Conservation (phyloP, 2,888 invertebrate species). For the Caenorhabditis sp. region DNA sequence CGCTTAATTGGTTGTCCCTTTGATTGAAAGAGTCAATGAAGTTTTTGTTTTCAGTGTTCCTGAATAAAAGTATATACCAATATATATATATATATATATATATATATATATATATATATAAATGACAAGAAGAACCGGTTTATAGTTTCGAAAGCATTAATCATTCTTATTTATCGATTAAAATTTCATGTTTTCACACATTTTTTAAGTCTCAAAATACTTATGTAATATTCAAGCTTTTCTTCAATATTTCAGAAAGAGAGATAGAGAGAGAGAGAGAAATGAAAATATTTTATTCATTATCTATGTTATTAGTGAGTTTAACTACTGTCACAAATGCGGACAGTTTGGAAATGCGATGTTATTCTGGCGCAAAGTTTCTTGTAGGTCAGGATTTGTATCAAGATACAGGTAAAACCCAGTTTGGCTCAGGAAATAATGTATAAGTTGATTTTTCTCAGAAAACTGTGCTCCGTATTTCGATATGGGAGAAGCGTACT, state of each 20-base stretch:
- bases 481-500: constrained; percentile 51
- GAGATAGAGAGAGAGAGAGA: too few species aligned
- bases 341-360: constrained; percentile 31
- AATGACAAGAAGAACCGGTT: background rate
- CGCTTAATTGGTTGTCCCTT: constrained; percentile 4
- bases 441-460: constrained; percentile 8
- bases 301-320: background rate
- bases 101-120: too few species aligned
- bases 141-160: background rate
- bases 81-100: too few species aligned
- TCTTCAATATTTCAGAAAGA: background rate
- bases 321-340: background rate
- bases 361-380: constrained; percentile 49
- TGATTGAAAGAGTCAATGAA: too few species aligned
- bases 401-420: constrained; percentile 42
- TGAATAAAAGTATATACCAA: too few species aligned
- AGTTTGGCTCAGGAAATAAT: background rate
- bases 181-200: background rate
- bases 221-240: background rate
- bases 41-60: too few species aligned
- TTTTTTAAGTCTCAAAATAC: background rate
- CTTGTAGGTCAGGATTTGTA: constrained; percentile 43
- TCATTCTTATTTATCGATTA: background rate
- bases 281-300: too few species aligned
- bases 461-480: constrained; percentile 45